Evolutionary conservation across 2,113 vertebrate species (phyloP), one percentile per base, ranked within the genome.

Genomic region (Cygnus buccinator): DNA sequence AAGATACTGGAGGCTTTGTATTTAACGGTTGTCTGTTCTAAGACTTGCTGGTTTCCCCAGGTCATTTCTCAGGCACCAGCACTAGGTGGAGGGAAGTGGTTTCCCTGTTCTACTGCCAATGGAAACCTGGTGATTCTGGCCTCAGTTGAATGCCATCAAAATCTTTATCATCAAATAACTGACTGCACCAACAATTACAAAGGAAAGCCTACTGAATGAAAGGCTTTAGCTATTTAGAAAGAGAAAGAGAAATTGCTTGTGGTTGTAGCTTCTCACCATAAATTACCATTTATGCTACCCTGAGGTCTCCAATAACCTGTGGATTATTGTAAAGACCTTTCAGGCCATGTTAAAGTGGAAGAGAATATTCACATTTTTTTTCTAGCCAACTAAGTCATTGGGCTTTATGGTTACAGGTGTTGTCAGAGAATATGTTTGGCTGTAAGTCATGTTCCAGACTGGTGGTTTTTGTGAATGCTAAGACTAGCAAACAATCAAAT

Each of bases 51-150:
- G 16, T 50, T 94, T 85, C 25, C n/a, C 19, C 14, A 50, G 11
- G 33, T 26, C 1, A 5, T 89, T 72, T 77, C 33, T 86, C 12
- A n/a, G 67, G 61, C 4, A 2, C n/a, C 59, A 61, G 21, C 16
- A 37, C 23, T 0, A 5, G 39, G 22, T 0, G 0, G 15, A 15
- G 43, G 13, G 31, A 66, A 50, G 28, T 52, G 76, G 4, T 3
- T 19, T 52, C n/a, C 0, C 0, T 5, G 50, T 77, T 62, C 65
- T 39, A 13, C 17, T 20, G 1, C 41, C 33, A 25, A 28, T 46
- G 29, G 62, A 76, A 35, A 35, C 20, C 33, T 52, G 8, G 11
- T 55, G 37, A 43, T 95, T 79, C 54, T 79, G 70, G 20, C 22
- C 9, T 10, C 55, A 46, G 7, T 26, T 67, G 19, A 44, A 23